phyloP scores from a whole-genome alignment of 2,888 invertebrate species.

The Cataglyphis albicans region DNA sequence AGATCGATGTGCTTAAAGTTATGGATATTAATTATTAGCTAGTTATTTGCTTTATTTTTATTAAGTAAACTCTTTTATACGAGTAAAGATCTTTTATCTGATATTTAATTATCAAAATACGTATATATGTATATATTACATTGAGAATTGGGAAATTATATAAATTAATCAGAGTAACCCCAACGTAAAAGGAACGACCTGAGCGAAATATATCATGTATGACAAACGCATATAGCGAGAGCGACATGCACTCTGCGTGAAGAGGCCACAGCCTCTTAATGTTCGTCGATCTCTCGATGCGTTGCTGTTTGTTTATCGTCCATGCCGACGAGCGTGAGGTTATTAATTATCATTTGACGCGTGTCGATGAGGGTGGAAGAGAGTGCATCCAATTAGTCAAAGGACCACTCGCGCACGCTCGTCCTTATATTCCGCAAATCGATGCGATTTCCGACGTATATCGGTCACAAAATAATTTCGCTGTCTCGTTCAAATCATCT shows the following conservation, averaged over 20 bases:
- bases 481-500: not conserved
- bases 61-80: not conserved
- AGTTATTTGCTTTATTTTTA: not conserved
- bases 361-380: slow-evolving; percentile 67
- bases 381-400: slow-evolving; percentile 66
- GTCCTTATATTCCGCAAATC: slow-evolving; percentile 50
- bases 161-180: not conserved
- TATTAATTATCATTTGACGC: slow-evolving; percentile 79
- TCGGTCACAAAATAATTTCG: slow-evolving; percentile 26
- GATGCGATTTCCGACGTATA: slow-evolving; percentile 31
- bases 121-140: not conserved
- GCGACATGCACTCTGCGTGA: slow-evolving; percentile 43
- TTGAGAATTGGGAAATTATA: not conserved
- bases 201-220: not conserved
- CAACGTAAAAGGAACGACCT: not conserved
- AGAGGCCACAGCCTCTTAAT: slow-evolving; percentile 46
- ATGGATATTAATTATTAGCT: not conserved
- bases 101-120: not conserved
- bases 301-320: slow-evolving; percentile 71
- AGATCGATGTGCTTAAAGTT: not conserved
- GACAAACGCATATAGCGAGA: slow-evolving; percentile 39
- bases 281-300: slow-evolving; percentile 49
- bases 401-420: slow-evolving; percentile 43
- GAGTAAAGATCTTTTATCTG: not conserved
- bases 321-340: slow-evolving; percentile 66